Evolutionary conservation across 2,113 vertebrate genomes (phyloP), one percentile per base, ranked within the genome.

Genomic region (Chascanopsetta lugubris): DNA sequence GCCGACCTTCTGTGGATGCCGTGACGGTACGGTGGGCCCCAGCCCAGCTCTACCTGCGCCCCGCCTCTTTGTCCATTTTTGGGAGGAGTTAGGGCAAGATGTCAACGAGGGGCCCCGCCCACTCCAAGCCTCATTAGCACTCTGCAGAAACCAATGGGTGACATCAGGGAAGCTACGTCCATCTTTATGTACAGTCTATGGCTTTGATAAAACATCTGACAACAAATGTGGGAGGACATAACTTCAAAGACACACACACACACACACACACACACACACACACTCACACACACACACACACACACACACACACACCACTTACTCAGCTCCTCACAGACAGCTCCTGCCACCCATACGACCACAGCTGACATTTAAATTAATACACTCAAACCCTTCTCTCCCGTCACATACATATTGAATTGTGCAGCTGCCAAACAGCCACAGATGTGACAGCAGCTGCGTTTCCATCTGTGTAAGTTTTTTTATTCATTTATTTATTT

Each of bases 401-500:
- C 54, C 30, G 6, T 79, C 69, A n/a, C n/a, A 65, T 80, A 75
- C 83, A 83, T 77, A 79, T 70, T 83, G 77, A 66, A 81, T 72
- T 20, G 20, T 73, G 79, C 85, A 84, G 79, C 83, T 82, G 87
- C 69, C 79, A 67, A 68, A 74, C 67, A 63, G 20, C n/a, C 73
- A 17, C 84, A 83, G 79, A 88, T 84, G 85, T 85, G 77, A 80
- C 79, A 38, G 72, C 87, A 85, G 87, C 85, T 85, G 85, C 30
- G 82, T 55, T 65, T 72, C 78, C 69, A 32, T 79, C 64, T 62
- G 70, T 72, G 74, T 25, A 11, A n/a, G n/a, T n/a, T n/a, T n/a
- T n/a, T n/a, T n/a, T n/a, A n/a, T n/a, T n/a, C n/a, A n/a, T n/a
- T n/a, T n/a, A n/a, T n/a, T n/a, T n/a, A n/a, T n/a, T n/a, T n/a